Evolutionary conservation across 1,140 invertebrate species (phyloP).

Genomic region (Mya arenaria): DNA sequence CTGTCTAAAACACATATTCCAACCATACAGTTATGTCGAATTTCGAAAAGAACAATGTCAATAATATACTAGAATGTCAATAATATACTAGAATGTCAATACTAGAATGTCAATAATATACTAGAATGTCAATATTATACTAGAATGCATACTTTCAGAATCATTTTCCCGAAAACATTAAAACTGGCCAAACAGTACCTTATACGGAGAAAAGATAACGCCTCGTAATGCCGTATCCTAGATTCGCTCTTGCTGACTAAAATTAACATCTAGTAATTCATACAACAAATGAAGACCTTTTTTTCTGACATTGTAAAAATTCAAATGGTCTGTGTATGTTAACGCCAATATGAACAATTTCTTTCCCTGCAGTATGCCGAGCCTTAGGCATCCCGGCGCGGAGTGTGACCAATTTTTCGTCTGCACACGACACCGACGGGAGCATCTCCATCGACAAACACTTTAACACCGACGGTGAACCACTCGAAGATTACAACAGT

Average conservation of each 20-base stretch:
- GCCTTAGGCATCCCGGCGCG: constrained; percentile 76
- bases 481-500: not conserved
- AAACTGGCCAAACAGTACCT: not conserved
- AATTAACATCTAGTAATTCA: not conserved
- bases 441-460: constrained; percentile 96
- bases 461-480: constrained; percentile 87
- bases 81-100: not conserved
- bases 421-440: constrained; percentile 96
- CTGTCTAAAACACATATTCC: not conserved
- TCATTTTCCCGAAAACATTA: not conserved
- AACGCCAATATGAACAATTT: not conserved
- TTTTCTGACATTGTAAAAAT: not conserved
- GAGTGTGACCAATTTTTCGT: constrained; percentile 86
- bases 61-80: not conserved
- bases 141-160: no score
- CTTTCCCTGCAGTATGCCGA: constrained; percentile 67
- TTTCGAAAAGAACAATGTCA: not conserved
- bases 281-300: not conserved
- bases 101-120: not conserved
- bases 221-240: not conserved
- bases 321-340: not conserved
- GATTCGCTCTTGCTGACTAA: not conserved
- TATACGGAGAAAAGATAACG: not conserved
- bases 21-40: not conserved
- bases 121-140: not conserved